A percentile compares a stretch with the other conserved stretches of the same genome.
Conservation (phyloP, 2,113 vertebrate genomes). For the Muscicapa adusta region DNA sequence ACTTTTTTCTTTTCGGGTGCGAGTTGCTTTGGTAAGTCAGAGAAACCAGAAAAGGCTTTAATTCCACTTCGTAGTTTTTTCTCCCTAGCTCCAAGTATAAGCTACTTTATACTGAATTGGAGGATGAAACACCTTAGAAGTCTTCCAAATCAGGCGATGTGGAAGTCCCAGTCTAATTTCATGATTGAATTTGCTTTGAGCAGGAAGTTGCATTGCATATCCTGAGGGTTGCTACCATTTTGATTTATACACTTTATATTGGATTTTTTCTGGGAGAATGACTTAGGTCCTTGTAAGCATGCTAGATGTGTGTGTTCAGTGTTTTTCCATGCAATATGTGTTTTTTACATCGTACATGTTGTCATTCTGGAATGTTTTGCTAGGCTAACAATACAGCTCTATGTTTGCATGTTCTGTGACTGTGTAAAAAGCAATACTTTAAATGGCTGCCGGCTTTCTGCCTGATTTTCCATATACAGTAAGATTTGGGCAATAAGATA, state of each 20-base stretch:
- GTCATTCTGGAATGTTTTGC: neutral
- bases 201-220: neutral
- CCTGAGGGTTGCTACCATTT: neutral
- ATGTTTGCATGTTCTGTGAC: neutral
- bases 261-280: neutral
- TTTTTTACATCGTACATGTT: neutral
- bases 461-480: neutral
- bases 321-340: neutral
- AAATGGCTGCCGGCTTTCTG: neutral
- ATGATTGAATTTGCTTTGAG: neutral
- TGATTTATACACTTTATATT: neutral
- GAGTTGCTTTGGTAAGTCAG: neutral
- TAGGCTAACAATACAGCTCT: neutral
- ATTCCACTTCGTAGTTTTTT: neutral
- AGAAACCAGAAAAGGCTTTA: neutral
- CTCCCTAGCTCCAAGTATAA: neutral
- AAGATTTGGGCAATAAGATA: neutral
- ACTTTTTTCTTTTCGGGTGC: neutral
- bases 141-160: neutral
- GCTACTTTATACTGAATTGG: neutral
- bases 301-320: neutral
- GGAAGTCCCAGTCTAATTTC: neutral
- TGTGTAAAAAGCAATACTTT: neutral
- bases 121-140: neutral
- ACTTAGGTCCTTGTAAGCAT: rapidly evolving